phyloP scores from a whole-genome alignment of 2,888 invertebrate species.

The Candidula unifasciata region DNA sequence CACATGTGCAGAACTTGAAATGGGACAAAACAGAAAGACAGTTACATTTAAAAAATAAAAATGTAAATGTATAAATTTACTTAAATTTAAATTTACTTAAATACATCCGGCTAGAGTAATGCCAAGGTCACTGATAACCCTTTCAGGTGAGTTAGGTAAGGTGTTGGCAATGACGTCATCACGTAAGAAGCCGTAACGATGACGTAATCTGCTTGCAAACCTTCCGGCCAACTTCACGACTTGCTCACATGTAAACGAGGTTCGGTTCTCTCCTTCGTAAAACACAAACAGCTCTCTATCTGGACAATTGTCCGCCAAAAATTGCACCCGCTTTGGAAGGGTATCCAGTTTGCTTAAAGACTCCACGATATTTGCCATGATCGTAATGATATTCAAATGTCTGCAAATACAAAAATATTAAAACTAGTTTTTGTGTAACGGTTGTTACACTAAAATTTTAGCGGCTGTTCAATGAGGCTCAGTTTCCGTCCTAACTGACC shows the following conservation, averaged over 20 bases:
- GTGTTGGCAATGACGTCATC: slow-evolving; percentile 39
- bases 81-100: no score
- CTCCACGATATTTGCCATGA: no score
- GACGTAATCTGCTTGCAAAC: slow-evolving; percentile 23
- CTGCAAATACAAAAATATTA: no score
- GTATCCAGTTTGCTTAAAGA: neutral
- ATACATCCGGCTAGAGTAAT: slow-evolving; percentile 15
- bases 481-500: no score
- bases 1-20: no score
- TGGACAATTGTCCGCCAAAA: slow-evolving; percentile 12
- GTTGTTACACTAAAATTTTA: no score
- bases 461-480: no score
- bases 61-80: no score
- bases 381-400: no score
- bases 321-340: slow-evolving; percentile 8
- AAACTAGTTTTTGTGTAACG: no score
- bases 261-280: neutral
- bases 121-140: neutral
- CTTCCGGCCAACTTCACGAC: neutral
- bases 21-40: no score
- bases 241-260: neutral
- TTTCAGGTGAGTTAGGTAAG: slow-evolving; percentile 13
- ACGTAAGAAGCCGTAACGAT: slow-evolving; percentile 13
- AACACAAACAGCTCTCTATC: slow-evolving; percentile 32
- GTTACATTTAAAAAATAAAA: no score